Evolutionary conservation across 2,888 invertebrate genomes (phyloP).

Genomic region (Conomelus anceps): DNA sequence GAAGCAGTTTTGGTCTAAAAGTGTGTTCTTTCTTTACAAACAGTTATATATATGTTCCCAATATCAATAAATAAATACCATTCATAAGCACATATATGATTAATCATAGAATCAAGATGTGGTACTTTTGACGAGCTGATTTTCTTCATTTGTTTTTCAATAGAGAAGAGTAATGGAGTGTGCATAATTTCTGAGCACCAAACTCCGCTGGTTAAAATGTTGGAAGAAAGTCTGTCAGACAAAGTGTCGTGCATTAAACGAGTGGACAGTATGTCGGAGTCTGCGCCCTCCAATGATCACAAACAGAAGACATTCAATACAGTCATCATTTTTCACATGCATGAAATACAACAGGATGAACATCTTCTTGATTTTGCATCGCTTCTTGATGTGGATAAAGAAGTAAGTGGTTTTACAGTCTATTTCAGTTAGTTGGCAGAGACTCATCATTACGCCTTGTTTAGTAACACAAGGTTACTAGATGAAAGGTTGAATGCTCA

Average conservation of each 20-base stretch:
- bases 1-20: too few species aligned
- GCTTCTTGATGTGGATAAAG: constrained; percentile 34
- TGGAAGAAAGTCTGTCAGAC: constrained; percentile 29
- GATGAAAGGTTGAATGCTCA: too few species aligned
- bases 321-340: constrained; percentile 34
- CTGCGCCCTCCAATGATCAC: not conserved
- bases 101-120: not conserved
- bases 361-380: constrained; percentile 35
- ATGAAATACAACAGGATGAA: constrained; percentile 35
- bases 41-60: too few species aligned
- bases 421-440: too few species aligned
- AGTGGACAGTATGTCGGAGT: constrained; percentile 24
- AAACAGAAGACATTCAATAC: constrained; percentile 32
- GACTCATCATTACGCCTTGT: too few species aligned
- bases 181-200: constrained; percentile 35
- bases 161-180: constrained; percentile 34
- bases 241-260: constrained; percentile 31
- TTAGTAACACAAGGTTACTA: too few species aligned
- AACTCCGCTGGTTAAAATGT: constrained; percentile 28
- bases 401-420: constrained; percentile 25
- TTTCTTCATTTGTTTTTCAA: constrained; percentile 13
- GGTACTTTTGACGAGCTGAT: not conserved
- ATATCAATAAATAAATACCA: too few species aligned
- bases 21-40: too few species aligned
- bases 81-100: too few species aligned